Base-by-base conservation (phyloP, 2,888 invertebrate genomes). In the Eupithecia insigniata region DNA sequence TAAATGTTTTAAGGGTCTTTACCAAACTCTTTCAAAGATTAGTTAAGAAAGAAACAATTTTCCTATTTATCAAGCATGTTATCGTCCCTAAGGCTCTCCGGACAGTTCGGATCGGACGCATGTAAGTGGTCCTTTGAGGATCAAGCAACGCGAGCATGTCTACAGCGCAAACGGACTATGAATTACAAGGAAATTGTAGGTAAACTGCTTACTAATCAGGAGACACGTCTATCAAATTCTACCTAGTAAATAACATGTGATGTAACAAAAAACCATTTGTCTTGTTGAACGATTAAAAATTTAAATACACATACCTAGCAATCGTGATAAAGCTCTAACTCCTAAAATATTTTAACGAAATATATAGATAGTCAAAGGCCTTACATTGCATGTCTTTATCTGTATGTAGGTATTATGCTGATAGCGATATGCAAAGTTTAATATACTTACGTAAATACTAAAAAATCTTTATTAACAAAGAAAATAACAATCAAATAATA, bases 171-270 rank as follows among this genome's bases (percentile, higher is more conserved):
- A 16, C 68, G 22, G 79, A 78, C 78, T 79, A 71, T 66, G 67
- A 74, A 74, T 71, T 43, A 72, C 64, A 62, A 46, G 22, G 69
- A 64, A 71, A 66, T 64, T 67, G 74, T 74, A 78, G 28, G 32
- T 36, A 36, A 78, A 75, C 76, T 76, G 76, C 65, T 70, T 74
- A 76, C 74, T 76, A 77, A 79, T 75, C 68, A 79, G 72, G 62
- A 66, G 71, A 73, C 30, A 30, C 60, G 60, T 60, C 30, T 30
- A 60, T 30, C 6, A 28, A 30, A 60, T 30, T 18, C 14, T 28
- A 39, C 16, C n/a, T n/a, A 30, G 30, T 60, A 55, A 55, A 55
- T 55, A 55, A 55, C 55, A 51, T 22, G 55, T 55, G 26, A 55
- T 4, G 55, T 26, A 55, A 55, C 26, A 12, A 14, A 26, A 55